Conservation (phyloP, 1,140 invertebrate genomes). For the Caenorhabditis elegans region WBcel235 BX284603.4:5129001-5129500, state of each 20-base stretch:
- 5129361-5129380: background rate
- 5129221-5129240: background rate
- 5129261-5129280: background rate
- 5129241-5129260: background rate
- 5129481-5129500: background rate
- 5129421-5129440: too few relatives aligned
- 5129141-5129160: too few relatives aligned
- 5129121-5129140: background rate
- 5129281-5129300: background rate
- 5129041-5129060: too few relatives aligned
- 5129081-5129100: too few relatives aligned
- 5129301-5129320: constrained; percentile 26
- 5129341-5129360: background rate
- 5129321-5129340: constrained; percentile 32
- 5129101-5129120: too few relatives aligned
- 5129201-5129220: background rate
- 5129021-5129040: too few relatives aligned
- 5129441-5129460: too few relatives aligned
- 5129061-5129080: background rate
- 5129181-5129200: background rate
- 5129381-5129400: too few relatives aligned
- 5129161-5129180: too few relatives aligned
- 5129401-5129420: too few relatives aligned
- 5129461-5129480: too few relatives aligned
- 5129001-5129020: too few relatives aligned